A percentile compares a stretch with the other conserved stretches of the same genome.
Conservation (phyloP, 2,888 invertebrate species). For the Pterostichus niger region DNA sequence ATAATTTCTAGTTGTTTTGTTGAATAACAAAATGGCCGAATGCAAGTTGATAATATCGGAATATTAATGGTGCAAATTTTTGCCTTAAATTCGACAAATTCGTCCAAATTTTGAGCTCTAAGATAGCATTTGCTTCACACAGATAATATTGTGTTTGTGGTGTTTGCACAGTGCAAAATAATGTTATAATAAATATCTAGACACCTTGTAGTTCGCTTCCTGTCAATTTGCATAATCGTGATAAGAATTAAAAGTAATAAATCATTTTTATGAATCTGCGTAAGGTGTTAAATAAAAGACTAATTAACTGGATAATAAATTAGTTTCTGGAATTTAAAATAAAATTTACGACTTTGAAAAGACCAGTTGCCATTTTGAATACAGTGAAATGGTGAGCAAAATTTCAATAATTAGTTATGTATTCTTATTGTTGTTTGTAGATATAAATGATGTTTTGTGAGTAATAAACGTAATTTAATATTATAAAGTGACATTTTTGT, state of each 20-base stretch:
- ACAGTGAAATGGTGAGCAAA: background rate
- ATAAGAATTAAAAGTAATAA: constrained; percentile 28
- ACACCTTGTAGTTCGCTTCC: constrained; percentile 32
- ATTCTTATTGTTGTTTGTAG: too few relatives aligned
- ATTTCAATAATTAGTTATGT: background rate
- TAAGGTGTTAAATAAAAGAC: constrained; percentile 23
- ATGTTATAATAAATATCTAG: constrained; percentile 3
- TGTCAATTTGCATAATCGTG: constrained; percentile 55
- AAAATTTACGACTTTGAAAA: constrained; percentile 8
- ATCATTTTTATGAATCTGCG: constrained; percentile 34
- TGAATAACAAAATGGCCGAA: background rate
- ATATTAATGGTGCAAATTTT: constrained; percentile 60
- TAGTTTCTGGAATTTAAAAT: background rate
- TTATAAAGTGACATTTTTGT: constrained; percentile 21
- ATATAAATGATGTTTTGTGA: background rate
- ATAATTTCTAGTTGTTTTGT: too few relatives aligned
- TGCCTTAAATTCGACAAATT: constrained; percentile 61
- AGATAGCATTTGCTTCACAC: constrained; percentile 26
- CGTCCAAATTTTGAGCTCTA: constrained; percentile 58
- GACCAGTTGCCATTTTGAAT: constrained; percentile 13
- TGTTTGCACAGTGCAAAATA: constrained; percentile 23
- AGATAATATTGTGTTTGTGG: constrained; percentile 18
- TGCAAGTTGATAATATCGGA: constrained; percentile 11
- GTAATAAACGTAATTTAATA: background rate
- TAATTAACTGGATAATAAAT: constrained; percentile 29